A percentile compares a stretch with the other conserved stretches of the same genome.
phyloP scores from a whole-genome alignment of 2,797 vertebrate species.

The Fratercula arctica region DNA sequence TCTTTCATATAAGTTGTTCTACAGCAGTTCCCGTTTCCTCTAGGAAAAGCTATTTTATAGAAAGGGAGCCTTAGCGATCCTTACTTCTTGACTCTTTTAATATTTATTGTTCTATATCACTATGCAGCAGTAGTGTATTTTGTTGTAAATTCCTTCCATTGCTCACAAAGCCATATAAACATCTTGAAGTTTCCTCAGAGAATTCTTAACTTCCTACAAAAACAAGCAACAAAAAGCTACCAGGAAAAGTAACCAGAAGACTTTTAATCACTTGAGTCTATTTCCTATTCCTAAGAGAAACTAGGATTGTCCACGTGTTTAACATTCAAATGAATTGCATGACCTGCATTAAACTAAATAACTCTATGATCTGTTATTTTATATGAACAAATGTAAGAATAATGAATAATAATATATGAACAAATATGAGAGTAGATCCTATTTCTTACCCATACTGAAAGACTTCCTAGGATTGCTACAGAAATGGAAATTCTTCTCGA shows the following conservation, averaged over 20 bases:
- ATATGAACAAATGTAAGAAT: neutral
- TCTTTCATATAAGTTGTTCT: neutral
- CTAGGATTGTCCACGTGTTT: neutral
- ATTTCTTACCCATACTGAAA: neutral
- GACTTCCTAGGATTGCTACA: neutral
- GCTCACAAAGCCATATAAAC: slow-evolving; percentile 50
- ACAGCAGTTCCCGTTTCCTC: neutral
- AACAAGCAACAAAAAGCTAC: slow-evolving; percentile 58
- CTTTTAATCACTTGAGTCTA: slow-evolving; percentile 9
- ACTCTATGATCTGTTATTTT: neutral
- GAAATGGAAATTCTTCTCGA: neutral
- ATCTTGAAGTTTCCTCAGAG: slow-evolving; percentile 46
- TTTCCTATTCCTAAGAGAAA: slow-evolving; percentile 21
- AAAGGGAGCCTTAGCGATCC: neutral
- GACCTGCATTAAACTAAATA: neutral
- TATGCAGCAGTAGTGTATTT: neutral
- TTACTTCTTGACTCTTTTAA: neutral
- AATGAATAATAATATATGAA: neutral
- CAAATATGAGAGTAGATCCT: neutral
- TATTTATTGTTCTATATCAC: slow-evolving; percentile 48
- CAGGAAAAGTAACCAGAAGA: slow-evolving; percentile 40
- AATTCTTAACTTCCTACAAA: slow-evolving; percentile 61
- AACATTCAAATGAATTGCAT: neutral
- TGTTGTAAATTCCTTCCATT: slow-evolving; percentile 52
- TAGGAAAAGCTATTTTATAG: neutral